phyloP scores from a whole-genome alignment of 1,140 invertebrate species.

The Atopsyche davidsoni region DNA sequence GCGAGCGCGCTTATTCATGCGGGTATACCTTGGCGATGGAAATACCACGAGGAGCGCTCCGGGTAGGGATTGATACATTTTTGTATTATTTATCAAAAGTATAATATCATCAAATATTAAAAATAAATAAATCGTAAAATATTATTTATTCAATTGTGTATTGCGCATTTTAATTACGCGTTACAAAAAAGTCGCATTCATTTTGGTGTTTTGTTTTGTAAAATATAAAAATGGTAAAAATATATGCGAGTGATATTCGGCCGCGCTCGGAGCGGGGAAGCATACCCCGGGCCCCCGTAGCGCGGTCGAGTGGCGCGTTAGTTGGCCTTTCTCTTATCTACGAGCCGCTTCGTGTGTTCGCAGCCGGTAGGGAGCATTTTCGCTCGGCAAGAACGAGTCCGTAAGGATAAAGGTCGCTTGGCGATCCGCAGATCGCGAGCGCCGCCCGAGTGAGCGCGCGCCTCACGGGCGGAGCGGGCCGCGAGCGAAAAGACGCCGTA shows the following conservation, averaged over 20 bases:
- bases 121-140: too few species aligned
- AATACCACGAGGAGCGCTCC: too few species aligned
- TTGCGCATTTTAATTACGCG: too few species aligned
- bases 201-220: too few species aligned
- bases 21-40: too few species aligned
- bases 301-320: slow-evolving; percentile 14
- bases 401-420: slow-evolving; percentile 25
- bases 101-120: too few species aligned
- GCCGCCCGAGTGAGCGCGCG: slow-evolving; percentile 3
- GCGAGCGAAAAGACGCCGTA: slow-evolving; percentile 23
- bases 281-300: slow-evolving; percentile 8
- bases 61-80: too few species aligned
- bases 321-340: slow-evolving; percentile 30
- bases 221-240: neutral
- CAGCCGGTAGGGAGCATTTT: slow-evolving; percentile 10
- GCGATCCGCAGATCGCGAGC: neutral
- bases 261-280: neutral
- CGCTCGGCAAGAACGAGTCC: slow-evolving; percentile 16
- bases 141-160: too few species aligned
- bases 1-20: too few species aligned
- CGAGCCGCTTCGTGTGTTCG: slow-evolving; percentile 6
- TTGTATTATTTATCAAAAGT: too few species aligned
- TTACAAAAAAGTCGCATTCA: too few species aligned
- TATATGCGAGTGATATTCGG: neutral
- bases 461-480: slow-evolving; percentile 7